Evolutionary conservation across 2,113 vertebrate species (phyloP).

Genomic region (Dicerorhinus sumatrensis): DNA sequence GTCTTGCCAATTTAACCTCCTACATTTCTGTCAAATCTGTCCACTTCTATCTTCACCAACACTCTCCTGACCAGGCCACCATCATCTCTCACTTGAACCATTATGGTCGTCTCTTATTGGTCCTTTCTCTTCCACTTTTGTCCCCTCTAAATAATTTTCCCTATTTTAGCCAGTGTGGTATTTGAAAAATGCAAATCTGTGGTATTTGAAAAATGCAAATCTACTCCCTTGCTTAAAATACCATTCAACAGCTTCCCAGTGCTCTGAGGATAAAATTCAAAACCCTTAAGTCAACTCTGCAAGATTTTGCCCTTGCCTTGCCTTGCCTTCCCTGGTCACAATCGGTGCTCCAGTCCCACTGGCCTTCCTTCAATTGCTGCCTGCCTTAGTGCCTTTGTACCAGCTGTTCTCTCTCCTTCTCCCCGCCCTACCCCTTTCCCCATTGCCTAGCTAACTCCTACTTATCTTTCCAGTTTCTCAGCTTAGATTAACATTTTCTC

Average conservation of each 20-base stretch:
- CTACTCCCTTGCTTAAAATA: neutral
- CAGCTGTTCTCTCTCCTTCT: neutral
- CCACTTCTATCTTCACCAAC: neutral
- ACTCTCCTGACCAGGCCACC: neutral
- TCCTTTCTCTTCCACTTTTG: neutral
- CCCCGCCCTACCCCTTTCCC: neutral
- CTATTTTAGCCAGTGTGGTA: neutral
- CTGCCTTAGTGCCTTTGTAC: neutral
- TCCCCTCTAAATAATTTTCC: neutral
- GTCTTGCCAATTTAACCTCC: neutral
- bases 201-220: constrained; percentile 9
- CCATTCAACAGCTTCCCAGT: neutral
- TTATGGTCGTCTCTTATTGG: neutral
- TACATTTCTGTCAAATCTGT: neutral
- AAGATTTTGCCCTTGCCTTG: neutral
- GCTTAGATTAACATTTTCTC: neutral
- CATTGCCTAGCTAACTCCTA: neutral
- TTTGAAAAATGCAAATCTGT: neutral
- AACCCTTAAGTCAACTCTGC: constrained; percentile 2
- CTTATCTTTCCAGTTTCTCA: neutral
- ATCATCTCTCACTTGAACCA: neutral
- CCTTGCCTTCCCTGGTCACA: neutral
- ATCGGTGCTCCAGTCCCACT: neutral
- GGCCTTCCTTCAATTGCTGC: neutral
- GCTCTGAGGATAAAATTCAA: neutral